Evolutionary conservation across 2,113 vertebrate species (phyloP).

Genomic region (Pardalotus punctatus): DNA sequence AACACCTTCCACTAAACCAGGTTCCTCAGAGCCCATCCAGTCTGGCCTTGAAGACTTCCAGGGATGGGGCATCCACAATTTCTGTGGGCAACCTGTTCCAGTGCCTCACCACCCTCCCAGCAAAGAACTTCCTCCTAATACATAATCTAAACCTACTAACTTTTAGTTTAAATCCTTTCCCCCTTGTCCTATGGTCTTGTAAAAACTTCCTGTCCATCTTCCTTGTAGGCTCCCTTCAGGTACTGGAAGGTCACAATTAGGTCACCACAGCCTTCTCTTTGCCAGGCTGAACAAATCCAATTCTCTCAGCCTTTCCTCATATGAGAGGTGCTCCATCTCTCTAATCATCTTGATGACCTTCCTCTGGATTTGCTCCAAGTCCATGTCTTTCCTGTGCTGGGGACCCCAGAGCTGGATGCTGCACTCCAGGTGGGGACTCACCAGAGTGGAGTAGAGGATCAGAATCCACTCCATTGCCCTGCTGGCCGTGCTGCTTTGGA

Average conservation of each 20-base stretch:
- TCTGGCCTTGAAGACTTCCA: neutral
- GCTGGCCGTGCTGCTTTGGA: accelerated
- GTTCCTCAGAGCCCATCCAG: neutral
- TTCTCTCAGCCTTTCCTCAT: neutral
- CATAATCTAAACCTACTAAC: neutral
- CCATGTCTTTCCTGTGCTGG: neutral
- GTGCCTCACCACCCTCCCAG: neutral
- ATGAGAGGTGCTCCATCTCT: neutral
- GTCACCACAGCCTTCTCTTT: neutral
- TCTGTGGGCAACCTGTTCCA: neutral
- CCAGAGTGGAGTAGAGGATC: neutral
- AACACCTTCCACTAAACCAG: neutral
- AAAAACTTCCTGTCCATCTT: neutral
- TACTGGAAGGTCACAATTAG: neutral
- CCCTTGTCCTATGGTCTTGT: neutral
- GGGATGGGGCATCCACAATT: neutral
- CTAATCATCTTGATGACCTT: neutral
- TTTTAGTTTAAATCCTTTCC: neutral
- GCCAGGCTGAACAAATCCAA: neutral
- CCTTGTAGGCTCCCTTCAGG: neutral
- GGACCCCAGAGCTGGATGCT: neutral
- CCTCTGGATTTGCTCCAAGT: neutral
- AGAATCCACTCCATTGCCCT: neutral
- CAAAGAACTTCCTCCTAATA: neutral
- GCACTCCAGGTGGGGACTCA: neutral